Evolutionary conservation across 2,797 vertebrate genomes (phyloP), one percentile per base, ranked within the genome.

Genomic region (Hozukius guyotensis): DNA sequence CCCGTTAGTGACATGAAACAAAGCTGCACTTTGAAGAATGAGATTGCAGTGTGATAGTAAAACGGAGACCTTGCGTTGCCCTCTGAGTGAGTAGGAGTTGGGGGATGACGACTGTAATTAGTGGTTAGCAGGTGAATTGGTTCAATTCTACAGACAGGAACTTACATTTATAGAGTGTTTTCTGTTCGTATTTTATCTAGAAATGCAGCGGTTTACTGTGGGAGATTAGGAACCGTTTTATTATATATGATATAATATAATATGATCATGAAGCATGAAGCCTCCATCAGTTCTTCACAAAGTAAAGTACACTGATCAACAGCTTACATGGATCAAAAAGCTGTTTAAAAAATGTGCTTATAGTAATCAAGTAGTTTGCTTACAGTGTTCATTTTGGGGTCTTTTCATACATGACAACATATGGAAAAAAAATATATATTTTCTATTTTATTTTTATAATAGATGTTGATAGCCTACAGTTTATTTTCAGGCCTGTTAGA

Each of bases 11-110:
- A 72, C 57, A 56, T 42, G 52, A 80, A 87, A 89, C 88, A 90
- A 90, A 85, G 89, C 64, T 9, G 46, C 68, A 78, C 73, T 87
- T 78, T 81, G 71, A 87, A 79, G 83, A 74, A 8, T 68, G 38
- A 78, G 80, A 85, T 66, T 72, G 52, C 34, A 38, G 68, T 38
- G n/a, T 34, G 71, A 81, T 82, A 68, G 68, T 64, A 65, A 78
- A 76, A 80, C 49, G 16, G 9, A 70, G 69, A 75, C 31, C 56
- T 31, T 61, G 25, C 32, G 11, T 66, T 72, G 27, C 61, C 61
- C 42, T 81, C 13, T 0, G 27, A 61, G 32, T 22, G 3, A 34
- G 66, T 32, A 31, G 49, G 65, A 38, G 38, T 42, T 42, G 38
- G 38, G 13, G 34, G 24, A 29, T 78, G 71, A 14, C 4, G 42